Evolutionary conservation across 2,888 invertebrate genomes (phyloP), one percentile per base, ranked within the genome.

Genomic region (Spilarctia lutea): DNA sequence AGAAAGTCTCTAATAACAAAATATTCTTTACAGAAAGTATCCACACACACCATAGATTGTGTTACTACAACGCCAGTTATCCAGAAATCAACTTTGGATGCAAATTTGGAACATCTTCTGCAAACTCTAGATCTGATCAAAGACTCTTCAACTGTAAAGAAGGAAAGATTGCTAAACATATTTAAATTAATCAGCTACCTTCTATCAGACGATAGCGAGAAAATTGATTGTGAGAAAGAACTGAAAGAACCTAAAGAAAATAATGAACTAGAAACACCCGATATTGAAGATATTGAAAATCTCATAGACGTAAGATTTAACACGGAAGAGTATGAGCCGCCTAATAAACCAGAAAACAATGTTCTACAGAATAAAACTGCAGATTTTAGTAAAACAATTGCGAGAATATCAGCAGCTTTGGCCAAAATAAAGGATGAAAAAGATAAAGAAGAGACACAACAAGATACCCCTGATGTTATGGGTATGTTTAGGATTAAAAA

Each of bases 141-240:
- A 81, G 80, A 76, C 48, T 77, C 71, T 1, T 75, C 83, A 0
- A 77, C 75, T 69, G 70, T 81, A 4, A 87, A 83, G 67, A 85
- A 86, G 75, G 86, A 86, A 56, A 84, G 76, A 71, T 83, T 88
- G 0, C 77, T 75, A 0, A 85, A 88, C n/a, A 78, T 85, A 10
- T 68, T 82, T 0, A 87, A 84, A 65, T 73, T 86, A 24, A 69
- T 88, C 0, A 87, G 88, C 72, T 75, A 73, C 18, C 77, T 88
- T 11, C 76, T 88, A 3, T 71, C 83, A 3, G 85, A 87, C 20
- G 88, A 81, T 69, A 71, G 56, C 1, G 76, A 79, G 16, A 75
- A 73, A 0, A 68, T 75, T 7, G 72, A 78, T 0, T 27, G 13
- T 16, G 74, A 74, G 63, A 73, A 76, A 35, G 30, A 42, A 0